Base-by-base conservation (phyloP, 2,888 invertebrate genomes). In the Ariolimax columbianus region DNA sequence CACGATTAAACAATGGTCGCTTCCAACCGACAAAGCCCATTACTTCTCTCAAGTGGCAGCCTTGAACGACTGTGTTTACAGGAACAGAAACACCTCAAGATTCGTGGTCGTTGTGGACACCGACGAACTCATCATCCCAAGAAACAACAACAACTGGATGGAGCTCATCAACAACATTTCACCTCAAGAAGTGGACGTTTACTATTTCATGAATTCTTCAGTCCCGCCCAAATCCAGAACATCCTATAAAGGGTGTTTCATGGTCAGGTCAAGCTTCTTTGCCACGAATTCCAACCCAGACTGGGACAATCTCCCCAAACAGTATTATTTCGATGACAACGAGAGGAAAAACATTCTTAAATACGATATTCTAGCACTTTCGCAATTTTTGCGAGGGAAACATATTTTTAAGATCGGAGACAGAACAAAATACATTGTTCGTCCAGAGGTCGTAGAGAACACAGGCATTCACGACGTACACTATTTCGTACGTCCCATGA, bases 71-170 rank as follows among this genome's bases (percentile, higher is more conserved):
- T n/a, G n/a, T n/a, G n/a, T n/a, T n/a, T n/a, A n/a, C n/a, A n/a
- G n/a, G n/a, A n/a, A n/a, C n/a, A n/a, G n/a, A n/a, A n/a, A n/a
- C n/a, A n/a, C n/a, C n/a, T n/a, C n/a, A n/a, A n/a, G n/a, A n/a
- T n/a, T n/a, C n/a, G n/a, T n/a, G n/a, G n/a, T n/a, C 26, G 92
- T 91, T 86, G 86, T 90, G 66, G 94, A 94, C 86, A 77, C 94
- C 19, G 94, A 94, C 83, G 94, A 94, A 87, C 92, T 93, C 80
- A 90, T 94, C 68, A 90, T 94, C 47, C 94, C 94, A 1, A 88
- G 87, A 68, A 72, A 85, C 23, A 75, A 85, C 40, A 33, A 68
- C 30, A 88, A 86, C 36, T 92, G 92, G 92, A 33, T 70, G 0
- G 87, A 88, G 11, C 83, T 92, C 89, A 38, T 90, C 0, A 7